Percentiles rank a stretch among this genome's conserved stretches.
Conservation (phyloP, 2,888 invertebrate species). For the Hybos culiciformis region DNA sequence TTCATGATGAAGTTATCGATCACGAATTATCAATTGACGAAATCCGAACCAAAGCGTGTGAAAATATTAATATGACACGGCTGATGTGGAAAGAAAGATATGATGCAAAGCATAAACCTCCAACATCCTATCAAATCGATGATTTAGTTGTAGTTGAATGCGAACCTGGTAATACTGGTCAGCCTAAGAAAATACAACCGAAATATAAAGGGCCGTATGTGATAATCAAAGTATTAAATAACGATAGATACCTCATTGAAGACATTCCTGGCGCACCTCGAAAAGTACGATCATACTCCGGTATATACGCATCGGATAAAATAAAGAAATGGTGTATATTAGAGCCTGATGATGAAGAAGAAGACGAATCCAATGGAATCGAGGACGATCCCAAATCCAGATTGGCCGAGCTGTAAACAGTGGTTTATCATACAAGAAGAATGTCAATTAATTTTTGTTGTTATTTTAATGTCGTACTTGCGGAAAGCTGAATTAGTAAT, state of each 20-base stretch:
- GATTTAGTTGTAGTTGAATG: background rate
- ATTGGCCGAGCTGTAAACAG: too few relatives aligned
- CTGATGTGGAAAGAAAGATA: background rate
- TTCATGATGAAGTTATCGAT: background rate
- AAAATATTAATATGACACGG: background rate
- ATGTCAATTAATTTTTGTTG: too few relatives aligned
- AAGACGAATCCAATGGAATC: background rate
- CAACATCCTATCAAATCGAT: background rate
- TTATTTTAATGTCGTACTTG: too few relatives aligned
- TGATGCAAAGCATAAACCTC: background rate
- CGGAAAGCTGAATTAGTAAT: too few relatives aligned
- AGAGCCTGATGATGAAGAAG: background rate
- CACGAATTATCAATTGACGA: too few relatives aligned
- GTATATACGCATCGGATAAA: constrained; percentile 9
- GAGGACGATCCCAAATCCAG: constrained; percentile 7
- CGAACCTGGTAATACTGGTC: background rate
- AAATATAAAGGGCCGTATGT: constrained; percentile 13
- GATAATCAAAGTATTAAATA: constrained; percentile 7
- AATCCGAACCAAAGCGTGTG: background rate
- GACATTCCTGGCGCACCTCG: constrained; percentile 12
- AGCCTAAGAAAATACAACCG: constrained; percentile 12
- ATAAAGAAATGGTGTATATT: constrained; percentile 12
- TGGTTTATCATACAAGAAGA: too few relatives aligned
- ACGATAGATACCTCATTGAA: constrained; percentile 12
- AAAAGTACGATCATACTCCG: constrained; percentile 10